A percentile compares a stretch with the other conserved stretches of the same genome.
These are phyloP conservation scores for Zeuzera pyrina DNA, from an alignment of 2,888 invertebrate genomes.

Conservation along the genomic window DNA sequence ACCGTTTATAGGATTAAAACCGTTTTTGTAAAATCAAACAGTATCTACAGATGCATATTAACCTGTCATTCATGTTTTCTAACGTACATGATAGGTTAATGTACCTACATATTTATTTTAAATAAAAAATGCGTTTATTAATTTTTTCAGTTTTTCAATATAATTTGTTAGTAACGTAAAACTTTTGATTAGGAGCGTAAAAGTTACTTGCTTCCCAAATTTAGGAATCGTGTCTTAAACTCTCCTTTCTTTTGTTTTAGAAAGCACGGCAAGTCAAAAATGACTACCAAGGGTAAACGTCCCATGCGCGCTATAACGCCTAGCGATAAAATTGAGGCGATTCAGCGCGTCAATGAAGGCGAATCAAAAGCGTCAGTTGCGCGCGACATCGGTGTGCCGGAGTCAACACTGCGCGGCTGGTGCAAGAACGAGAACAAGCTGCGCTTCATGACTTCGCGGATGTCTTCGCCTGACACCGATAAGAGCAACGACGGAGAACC, in stretches of 20 bases:
- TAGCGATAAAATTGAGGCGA: constrained; percentile 85
- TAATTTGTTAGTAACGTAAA: no score
- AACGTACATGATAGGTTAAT: no score
- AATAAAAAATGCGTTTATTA: no score
- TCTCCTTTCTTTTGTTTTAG: constrained; percentile 38
- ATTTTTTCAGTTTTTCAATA: no score
- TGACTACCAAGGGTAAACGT: constrained; percentile 83
- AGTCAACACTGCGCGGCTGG: constrained; percentile 90
- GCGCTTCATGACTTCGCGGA: constrained; percentile 77
- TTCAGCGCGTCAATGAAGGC: constrained; percentile 86
- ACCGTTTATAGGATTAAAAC: no score
- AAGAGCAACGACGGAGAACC: constrained; percentile 69
- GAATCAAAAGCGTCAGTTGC: constrained; percentile 91
- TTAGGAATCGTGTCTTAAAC: no score
- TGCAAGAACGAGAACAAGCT: constrained; percentile 88
- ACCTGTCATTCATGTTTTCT: no score
- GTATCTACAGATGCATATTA: no score
- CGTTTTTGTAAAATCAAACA: no score
- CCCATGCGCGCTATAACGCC: constrained; percentile 85
- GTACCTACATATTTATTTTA: no score
- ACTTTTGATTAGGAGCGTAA: no score
- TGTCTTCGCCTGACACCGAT: constrained; percentile 80
- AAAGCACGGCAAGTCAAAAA: constrained; percentile 54
- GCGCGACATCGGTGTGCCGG: constrained; percentile 88
- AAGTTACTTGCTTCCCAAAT: no score